Conservation (phyloP, 2,888 invertebrate genomes). For the Diplazon laetatorius region DNA sequence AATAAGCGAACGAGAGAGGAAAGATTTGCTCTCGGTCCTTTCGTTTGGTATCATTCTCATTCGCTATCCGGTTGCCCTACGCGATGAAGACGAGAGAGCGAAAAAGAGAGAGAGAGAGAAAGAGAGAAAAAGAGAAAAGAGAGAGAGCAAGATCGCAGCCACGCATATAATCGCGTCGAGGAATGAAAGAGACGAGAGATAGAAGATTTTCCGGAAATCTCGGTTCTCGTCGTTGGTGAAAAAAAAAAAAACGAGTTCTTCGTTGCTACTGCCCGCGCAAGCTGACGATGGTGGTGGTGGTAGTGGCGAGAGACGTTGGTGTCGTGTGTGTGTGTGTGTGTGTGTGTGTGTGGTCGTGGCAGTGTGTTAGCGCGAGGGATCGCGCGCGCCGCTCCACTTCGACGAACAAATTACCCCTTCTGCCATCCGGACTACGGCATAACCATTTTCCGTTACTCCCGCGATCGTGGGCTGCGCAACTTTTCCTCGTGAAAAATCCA, state of each 20-base stretch:
- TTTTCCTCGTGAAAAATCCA: slow-evolving; percentile 34
- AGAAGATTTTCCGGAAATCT: slow-evolving; percentile 56
- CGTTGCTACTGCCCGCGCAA: slow-evolving; percentile 4
- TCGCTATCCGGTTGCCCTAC: slow-evolving; percentile 34
- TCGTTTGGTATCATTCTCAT: slow-evolving; percentile 57
- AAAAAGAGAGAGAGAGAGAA: slow-evolving; percentile 10
- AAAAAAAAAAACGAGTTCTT: no score
- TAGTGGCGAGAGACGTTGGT: no score
- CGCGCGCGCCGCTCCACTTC: slow-evolving; percentile 26
- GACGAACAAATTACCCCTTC: slow-evolving; percentile 56
- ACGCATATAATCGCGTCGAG: slow-evolving; percentile 1
- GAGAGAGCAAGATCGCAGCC: slow-evolving; percentile 19
- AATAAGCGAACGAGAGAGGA: slow-evolving; percentile 25
- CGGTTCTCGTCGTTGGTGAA: slow-evolving; percentile 27
- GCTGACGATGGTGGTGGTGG: background rate
- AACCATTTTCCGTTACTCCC: slow-evolving; percentile 57
- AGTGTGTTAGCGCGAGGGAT: slow-evolving; percentile 2
- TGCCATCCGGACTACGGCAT: slow-evolving; percentile 16
- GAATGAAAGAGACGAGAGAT: slow-evolving; percentile 26
- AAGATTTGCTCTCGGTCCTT: slow-evolving; percentile 49
- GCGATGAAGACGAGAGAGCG: slow-evolving; percentile 41
- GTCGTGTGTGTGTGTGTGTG: no score
- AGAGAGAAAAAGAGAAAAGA: slow-evolving; percentile 30
- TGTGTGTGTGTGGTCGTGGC: background rate
- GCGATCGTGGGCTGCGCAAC: slow-evolving; percentile 17